Evolutionary conservation across 2,888 invertebrate species (phyloP), one percentile per base, ranked within the genome.

Genomic region (Dendrolimus houi): DNA sequence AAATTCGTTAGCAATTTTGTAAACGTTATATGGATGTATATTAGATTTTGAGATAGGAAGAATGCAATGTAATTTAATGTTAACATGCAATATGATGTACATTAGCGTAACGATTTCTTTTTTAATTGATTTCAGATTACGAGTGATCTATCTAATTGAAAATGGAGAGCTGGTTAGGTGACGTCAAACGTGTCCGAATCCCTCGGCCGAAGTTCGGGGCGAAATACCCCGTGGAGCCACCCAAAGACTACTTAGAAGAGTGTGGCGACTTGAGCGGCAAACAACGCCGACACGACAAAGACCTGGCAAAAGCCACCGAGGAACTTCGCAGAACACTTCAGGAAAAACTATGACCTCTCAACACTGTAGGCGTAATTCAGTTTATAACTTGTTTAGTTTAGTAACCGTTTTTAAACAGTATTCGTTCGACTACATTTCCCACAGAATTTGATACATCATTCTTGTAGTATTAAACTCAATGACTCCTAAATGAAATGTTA

Each of bases 151-250:
- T 47, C 12, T 47, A 29, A 55, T 59, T 53, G 52, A 78, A 65
- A 68, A 96, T 96, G 96, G 96, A 96, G 78, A 94, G 95, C 68
- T 96, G 96, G 96, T 83, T 96, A 72, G 94, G 93, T 65, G 96
- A 96, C 81, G 95, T 96, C 55, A 96, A 96, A 81, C 93, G 95
- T 67, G 94, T 96, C 62, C 92, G 95, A 69, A 96, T 96, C 70
- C 96, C 96, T 41, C 92, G 96, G 64, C 96, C 96, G 7, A 96
- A 96, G 91, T 96, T 96, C 75, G 94, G 93, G 56, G 92, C 91
- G 67, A 93, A 91, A 72, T 94, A 92, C 69, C 95, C 94, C 58
- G 93, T 90, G 59, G 95, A 95, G 72, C 95, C 95, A 13, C 95
- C 95, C 10, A 94, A 96, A 80, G 96, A 96, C 79, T 96, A 96